These are phyloP conservation scores for Gallinago nigripennis DNA, from an alignment of 2,797 vertebrate species.

Conservation along the genomic window DNA sequence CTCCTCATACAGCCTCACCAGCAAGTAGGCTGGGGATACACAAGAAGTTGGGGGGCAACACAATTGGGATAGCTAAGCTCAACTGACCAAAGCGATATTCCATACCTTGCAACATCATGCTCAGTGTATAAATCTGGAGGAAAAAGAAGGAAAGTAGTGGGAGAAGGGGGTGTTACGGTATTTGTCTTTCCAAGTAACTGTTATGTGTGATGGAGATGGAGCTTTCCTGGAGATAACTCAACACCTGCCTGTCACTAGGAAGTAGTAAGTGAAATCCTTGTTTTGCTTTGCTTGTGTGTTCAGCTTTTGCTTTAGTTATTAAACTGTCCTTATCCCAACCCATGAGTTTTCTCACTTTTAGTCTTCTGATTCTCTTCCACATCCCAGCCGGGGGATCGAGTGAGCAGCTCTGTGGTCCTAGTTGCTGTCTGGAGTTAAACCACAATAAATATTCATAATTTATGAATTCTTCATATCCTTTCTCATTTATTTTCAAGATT, in stretches of 20 bases:
- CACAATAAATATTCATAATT: background rate
- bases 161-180: no score
- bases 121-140: background rate
- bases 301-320: background rate
- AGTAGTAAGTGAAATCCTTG: background rate
- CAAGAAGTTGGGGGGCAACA: background rate
- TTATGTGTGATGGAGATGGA: background rate
- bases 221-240: background rate
- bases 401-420: background rate
- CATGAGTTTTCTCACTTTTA: background rate
- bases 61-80: background rate
- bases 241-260: background rate
- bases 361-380: background rate
- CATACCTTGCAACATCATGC: background rate
- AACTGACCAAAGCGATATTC: background rate
- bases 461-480: background rate
- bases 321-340: background rate
- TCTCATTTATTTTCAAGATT: background rate
- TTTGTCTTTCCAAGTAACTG: background rate
- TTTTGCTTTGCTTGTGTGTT: background rate
- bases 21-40: background rate
- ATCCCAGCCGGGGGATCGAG: background rate
- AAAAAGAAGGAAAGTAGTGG: background rate
- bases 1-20: background rate
- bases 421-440: background rate